Conservation (phyloP, 2,113 vertebrate genomes). For the Montifringilla adamsi region DNA sequence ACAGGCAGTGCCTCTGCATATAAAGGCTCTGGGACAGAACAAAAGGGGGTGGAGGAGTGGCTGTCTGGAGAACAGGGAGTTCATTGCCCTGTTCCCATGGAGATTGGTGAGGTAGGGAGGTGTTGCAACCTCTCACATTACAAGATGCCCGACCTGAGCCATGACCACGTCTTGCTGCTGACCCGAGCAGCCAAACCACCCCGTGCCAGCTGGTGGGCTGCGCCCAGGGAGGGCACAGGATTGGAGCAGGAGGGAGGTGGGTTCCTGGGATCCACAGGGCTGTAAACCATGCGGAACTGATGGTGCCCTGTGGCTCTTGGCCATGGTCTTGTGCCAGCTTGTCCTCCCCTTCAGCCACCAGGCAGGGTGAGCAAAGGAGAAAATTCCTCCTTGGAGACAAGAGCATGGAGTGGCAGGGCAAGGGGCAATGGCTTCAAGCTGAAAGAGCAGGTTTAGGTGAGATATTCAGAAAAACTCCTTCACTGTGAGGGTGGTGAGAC, state of each 20-base stretch:
- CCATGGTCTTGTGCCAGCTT: neutral
- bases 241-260: slow-evolving; percentile 58
- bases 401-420: too few relatives aligned
- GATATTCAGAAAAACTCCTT: neutral
- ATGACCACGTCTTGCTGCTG: neutral
- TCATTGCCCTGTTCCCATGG: slow-evolving; percentile 7
- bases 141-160: neutral
- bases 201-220: slow-evolving; percentile 8
- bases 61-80: neutral
- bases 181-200: neutral
- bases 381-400: neutral
- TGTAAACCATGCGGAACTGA: neutral
- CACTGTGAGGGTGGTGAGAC: neutral
- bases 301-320: neutral
- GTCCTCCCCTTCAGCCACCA: neutral
- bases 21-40: neutral
- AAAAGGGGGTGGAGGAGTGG: neutral
- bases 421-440: neutral
- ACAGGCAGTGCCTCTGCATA: neutral
- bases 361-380: neutral
- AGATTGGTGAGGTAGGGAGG: slow-evolving; percentile 11
- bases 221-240: neutral
- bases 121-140: slow-evolving; percentile 6
- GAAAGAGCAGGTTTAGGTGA: neutral
- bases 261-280: neutral